A percentile compares a stretch with the other conserved stretches of the same genome.
Evolutionary conservation across 2,888 invertebrate species (phyloP).

Genomic region (Diachrysia chrysitis): DNA sequence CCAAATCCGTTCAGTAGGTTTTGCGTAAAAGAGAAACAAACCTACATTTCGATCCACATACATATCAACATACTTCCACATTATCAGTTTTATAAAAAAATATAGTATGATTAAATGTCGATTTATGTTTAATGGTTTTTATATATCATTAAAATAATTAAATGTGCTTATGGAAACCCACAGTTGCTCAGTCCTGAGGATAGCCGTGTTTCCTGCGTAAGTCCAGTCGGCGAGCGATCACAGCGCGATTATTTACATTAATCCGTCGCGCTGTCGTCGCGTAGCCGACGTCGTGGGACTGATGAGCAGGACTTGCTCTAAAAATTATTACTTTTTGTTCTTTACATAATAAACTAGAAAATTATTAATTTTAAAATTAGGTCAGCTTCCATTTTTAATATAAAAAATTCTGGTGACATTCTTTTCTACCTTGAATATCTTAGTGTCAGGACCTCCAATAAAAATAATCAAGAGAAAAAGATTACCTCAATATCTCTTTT

Average conservation of each 20-base stretch:
- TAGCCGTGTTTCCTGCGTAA: constrained; percentile 81
- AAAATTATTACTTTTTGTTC: constrained; percentile 7
- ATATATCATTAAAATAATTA: background rate
- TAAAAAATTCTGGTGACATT: no score
- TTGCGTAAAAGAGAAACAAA: no score
- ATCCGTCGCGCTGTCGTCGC: constrained; percentile 71
- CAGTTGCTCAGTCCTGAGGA: constrained; percentile 67
- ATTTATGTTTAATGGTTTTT: background rate
- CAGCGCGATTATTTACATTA: constrained; percentile 80
- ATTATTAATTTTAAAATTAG: background rate
- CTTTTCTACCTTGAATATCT: no score
- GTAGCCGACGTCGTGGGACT: constrained; percentile 58
- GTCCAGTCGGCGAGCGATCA: constrained; percentile 63
- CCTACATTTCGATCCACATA: no score
- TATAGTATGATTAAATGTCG: no score
- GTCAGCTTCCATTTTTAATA: no score
- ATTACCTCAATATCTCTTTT: no score
- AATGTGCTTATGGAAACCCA: constrained; percentile 70
- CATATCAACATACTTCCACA: no score
- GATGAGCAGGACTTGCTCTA: constrained; percentile 37
- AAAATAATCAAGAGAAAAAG: no score
- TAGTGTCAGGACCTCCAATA: no score
- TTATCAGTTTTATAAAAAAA: no score
- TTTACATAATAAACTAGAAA: background rate
- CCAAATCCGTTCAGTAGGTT: no score